These are phyloP conservation scores for Heterochromis multidens DNA, from an alignment of 2,113 vertebrate species.

Conservation along the genomic window DNA sequence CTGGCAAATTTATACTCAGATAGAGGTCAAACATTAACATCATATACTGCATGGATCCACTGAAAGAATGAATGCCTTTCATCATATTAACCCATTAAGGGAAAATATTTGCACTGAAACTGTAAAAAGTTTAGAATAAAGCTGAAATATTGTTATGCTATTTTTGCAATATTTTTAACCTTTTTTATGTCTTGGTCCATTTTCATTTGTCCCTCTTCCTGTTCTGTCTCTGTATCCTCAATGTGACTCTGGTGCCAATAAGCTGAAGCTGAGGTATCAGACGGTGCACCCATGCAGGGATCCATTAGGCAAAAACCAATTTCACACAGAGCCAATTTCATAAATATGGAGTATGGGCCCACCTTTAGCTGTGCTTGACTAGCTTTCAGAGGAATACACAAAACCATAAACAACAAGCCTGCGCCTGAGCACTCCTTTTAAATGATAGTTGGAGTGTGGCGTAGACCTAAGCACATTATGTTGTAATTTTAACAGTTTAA, in stretches of 20 bases:
- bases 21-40: background rate
- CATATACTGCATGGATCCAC: background rate
- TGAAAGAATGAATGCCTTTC: background rate
- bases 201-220: conserved; percentile 36
- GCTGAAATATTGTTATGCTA: background rate
- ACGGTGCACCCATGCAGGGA: conserved; percentile 75
- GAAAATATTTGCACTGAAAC: background rate
- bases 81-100: background rate
- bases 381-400: conserved; percentile 76
- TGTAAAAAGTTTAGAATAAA: background rate
- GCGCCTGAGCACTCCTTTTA: conserved; percentile 53
- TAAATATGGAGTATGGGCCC: conserved; percentile 80
- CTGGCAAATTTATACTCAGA: background rate
- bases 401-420: conserved; percentile 75
- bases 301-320: conserved; percentile 83
- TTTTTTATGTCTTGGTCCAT: conserved; percentile 2
- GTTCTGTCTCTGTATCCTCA: conserved; percentile 48
- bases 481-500: conserved; percentile 52
- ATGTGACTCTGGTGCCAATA: conserved; percentile 66
- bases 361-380: conserved; percentile 74
- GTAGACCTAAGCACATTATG: conserved; percentile 44
- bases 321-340: conserved; percentile 82
- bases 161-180: background rate
- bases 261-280: conserved; percentile 66
- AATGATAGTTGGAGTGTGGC: conserved; percentile 61